Percentiles rank a stretch among this genome's conserved stretches.
Conservation (phyloP, 2,888 invertebrate species). For the Acanthopleura granulata region DNA sequence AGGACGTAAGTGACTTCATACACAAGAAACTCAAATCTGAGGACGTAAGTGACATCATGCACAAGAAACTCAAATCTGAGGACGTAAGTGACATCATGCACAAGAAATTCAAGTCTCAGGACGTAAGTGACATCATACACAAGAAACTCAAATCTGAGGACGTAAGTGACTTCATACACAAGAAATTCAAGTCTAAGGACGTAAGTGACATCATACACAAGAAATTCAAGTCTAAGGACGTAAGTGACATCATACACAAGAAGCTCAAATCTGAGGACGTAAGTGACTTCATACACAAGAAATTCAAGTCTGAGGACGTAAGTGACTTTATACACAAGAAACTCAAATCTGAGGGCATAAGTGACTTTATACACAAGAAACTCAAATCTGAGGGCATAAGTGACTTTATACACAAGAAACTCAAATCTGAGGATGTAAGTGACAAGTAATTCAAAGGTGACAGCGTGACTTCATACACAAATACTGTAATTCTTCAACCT, state of each 20-base stretch:
- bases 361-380: constrained; percentile 67
- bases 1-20: constrained; percentile 67
- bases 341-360: constrained; percentile 27
- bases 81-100: constrained; percentile 35
- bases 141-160: constrained; percentile 65
- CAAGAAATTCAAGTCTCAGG: too few species aligned
- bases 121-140: constrained; percentile 56
- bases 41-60: constrained; percentile 63
- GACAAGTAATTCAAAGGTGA: too few species aligned
- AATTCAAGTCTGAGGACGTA: constrained; percentile 62
- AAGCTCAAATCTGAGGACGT: too few species aligned
- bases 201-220: constrained; percentile 68
- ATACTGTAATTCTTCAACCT: constrained; percentile 60
- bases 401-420: neutral
- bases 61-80: constrained; percentile 65
- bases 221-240: constrained; percentile 61
- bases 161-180: constrained; percentile 32
- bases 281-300: constrained; percentile 65
- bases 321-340: constrained; percentile 1
- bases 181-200: too few species aligned
- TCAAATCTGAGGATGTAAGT: too few species aligned
- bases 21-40: constrained; percentile 66
- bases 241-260: constrained; percentile 25
- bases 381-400: constrained; percentile 61
- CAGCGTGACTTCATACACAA: constrained; percentile 68